Conservation (phyloP, 2,113 vertebrate genomes). For the Mormyrus iriodes region DNA sequence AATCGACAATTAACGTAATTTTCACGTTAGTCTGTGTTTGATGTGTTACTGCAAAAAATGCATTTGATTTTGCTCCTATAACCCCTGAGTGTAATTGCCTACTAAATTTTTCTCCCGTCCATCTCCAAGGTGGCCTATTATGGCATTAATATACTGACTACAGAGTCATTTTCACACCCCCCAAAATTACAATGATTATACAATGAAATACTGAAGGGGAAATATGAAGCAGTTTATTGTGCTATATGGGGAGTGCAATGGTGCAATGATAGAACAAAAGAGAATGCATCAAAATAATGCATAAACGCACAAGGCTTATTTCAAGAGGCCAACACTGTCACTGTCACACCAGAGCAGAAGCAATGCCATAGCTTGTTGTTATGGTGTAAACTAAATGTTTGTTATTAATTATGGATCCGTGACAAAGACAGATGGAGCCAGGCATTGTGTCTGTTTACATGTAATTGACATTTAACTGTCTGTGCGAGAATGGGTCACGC, state of each 20-base stretch:
- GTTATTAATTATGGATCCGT: background rate
- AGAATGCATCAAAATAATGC: background rate
- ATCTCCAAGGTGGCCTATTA: background rate
- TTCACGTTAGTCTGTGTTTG: background rate
- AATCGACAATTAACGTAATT: background rate
- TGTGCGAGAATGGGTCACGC: background rate
- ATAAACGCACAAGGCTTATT: background rate
- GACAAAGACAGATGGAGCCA: constrained; percentile 9
- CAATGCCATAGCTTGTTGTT: background rate
- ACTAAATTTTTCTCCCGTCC: background rate
- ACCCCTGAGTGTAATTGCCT: background rate
- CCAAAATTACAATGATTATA: constrained; percentile 1
- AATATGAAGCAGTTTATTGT: background rate
- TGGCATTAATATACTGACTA: background rate
- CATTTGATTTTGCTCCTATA: background rate
- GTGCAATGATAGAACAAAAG: background rate
- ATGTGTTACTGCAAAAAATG: background rate
- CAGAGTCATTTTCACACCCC: background rate
- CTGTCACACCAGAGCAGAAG: background rate
- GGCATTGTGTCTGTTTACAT: background rate
- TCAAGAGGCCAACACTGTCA: background rate
- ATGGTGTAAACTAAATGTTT: background rate
- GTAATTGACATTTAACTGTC: constrained; percentile 8
- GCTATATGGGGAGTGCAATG: background rate
- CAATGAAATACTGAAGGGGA: background rate